Conservation (phyloP, 53 echinoderm and acorn worm genomes). For the Hippasteria phrygiana region DNA sequence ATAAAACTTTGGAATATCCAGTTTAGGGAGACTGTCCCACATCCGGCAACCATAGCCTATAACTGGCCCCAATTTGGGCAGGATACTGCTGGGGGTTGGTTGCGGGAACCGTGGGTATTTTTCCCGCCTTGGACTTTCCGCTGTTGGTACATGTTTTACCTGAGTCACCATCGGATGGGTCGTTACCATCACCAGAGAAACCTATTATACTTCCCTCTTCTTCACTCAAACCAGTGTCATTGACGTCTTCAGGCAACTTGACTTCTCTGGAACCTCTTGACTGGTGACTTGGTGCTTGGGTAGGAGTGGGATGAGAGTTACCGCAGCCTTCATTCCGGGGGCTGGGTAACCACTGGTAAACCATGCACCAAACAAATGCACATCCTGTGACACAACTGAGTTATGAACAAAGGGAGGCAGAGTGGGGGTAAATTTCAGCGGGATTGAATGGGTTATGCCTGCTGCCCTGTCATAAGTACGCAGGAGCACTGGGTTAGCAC, state of each 20-base stretch:
- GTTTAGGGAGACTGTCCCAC: constrained; percentile 42
- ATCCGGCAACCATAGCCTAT: constrained; percentile 16
- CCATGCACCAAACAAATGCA: constrained; percentile 3
- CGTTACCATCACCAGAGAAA: not conserved
- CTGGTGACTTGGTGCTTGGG: not conserved
- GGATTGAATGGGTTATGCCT: not conserved
- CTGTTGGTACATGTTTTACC: not conserved
- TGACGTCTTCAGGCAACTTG: constrained; percentile 14
- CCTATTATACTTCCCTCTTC: constrained; percentile 2
- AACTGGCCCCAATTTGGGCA: constrained; percentile 1
- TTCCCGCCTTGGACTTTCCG: not conserved
- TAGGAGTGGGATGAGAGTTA: constrained; percentile 7
- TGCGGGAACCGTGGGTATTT: constrained; percentile 15
- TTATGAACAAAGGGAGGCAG: constrained; percentile 16
- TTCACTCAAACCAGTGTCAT: not conserved
- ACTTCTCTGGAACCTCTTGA: constrained; percentile 1
- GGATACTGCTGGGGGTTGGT: constrained; percentile 12
- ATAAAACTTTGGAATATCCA: constrained; percentile 39
- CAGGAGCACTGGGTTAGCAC: not conserved
- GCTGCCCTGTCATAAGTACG: constrained; percentile 4
- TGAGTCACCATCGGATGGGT: not conserved
- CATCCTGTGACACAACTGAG: constrained; percentile 18
- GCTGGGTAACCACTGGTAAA: constrained; percentile 16
- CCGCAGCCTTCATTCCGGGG: not conserved
- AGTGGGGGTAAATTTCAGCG: not conserved